Evolutionary conservation across 2,797 vertebrate species (phyloP).

Genomic region (Lophotriccus pileatus): DNA sequence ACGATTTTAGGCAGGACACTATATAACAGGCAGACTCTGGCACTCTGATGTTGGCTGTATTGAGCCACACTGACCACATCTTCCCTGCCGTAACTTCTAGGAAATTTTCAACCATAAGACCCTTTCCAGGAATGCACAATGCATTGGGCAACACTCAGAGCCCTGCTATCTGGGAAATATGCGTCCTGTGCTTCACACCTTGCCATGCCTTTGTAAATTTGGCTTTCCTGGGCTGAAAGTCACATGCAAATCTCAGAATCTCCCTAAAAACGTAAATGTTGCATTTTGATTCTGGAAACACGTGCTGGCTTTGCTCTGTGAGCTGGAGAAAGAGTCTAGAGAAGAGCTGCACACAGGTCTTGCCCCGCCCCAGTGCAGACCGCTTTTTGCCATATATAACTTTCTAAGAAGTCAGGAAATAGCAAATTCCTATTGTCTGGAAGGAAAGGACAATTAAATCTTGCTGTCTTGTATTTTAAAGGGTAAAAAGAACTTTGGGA

Average conservation of each 20-base stretch:
- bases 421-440: background rate
- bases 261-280: background rate
- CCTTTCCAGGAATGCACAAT: background rate
- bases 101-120: background rate
- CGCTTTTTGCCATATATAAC: background rate
- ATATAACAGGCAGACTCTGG: background rate
- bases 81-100: background rate
- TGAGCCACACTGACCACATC: background rate
- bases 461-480: background rate
- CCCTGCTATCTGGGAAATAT: background rate
- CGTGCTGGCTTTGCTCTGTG: background rate
- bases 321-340: background rate
- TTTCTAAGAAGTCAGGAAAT: constrained; percentile 10
- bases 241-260: background rate
- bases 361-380: background rate
- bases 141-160: background rate
- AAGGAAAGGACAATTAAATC: background rate
- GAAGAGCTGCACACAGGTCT: background rate
- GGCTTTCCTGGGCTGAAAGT: background rate
- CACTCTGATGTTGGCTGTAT: background rate
- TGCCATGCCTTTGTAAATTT: background rate
- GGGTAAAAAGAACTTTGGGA: background rate
- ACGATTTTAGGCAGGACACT: constrained; percentile 22
- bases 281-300: background rate
- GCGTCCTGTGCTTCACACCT: background rate